Conservation (phyloP, 35 echinoderm and acorn worm genomes). For the Stichopus chloronotus region DNA sequence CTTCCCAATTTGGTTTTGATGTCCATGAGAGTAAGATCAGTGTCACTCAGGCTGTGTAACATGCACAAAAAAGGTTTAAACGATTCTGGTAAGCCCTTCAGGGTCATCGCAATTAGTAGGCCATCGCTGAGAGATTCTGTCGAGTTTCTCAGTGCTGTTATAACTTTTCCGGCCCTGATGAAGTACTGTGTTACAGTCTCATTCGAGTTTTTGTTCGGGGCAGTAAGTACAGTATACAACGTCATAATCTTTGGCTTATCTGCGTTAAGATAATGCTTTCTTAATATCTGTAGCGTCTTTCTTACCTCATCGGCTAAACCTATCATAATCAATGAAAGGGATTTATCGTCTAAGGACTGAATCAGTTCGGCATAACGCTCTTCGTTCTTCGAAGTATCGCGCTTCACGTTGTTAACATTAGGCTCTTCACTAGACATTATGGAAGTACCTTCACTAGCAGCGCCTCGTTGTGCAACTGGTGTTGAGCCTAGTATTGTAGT, state of each 20-base stretch:
- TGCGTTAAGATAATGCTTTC: slow-evolving; percentile 22
- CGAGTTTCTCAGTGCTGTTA: neutral
- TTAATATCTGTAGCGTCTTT: slow-evolving; percentile 37
- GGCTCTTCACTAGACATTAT: neutral
- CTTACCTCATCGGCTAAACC: slow-evolving; percentile 51
- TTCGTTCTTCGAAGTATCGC: neutral
- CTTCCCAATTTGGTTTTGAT: neutral
- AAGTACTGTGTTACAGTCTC: slow-evolving; percentile 45
- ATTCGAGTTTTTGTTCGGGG: neutral
- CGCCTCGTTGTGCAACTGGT: neutral
- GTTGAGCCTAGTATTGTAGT: slow-evolving; percentile 18
- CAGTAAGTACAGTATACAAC: slow-evolving; percentile 22
- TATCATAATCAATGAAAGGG: slow-evolving; percentile 26
- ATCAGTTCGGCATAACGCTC: slow-evolving; percentile 59
- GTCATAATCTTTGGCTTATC: slow-evolving; percentile 49
- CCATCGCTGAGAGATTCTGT: slow-evolving; percentile 35
- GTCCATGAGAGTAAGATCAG: neutral
- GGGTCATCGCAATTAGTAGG: slow-evolving; percentile 43
- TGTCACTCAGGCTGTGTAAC: neutral
- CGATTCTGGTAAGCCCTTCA: slow-evolving; percentile 32
- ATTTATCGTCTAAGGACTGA: slow-evolving; percentile 56
- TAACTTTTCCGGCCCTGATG: slow-evolving; percentile 26
- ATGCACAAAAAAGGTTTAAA: slow-evolving; percentile 33
- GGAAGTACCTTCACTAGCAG: neutral
- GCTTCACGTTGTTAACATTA: slow-evolving; percentile 31